Evolutionary conservation across 2,888 invertebrate genomes (phyloP), one percentile per base, ranked within the genome.

Genomic region (Rhagium mordax): DNA sequence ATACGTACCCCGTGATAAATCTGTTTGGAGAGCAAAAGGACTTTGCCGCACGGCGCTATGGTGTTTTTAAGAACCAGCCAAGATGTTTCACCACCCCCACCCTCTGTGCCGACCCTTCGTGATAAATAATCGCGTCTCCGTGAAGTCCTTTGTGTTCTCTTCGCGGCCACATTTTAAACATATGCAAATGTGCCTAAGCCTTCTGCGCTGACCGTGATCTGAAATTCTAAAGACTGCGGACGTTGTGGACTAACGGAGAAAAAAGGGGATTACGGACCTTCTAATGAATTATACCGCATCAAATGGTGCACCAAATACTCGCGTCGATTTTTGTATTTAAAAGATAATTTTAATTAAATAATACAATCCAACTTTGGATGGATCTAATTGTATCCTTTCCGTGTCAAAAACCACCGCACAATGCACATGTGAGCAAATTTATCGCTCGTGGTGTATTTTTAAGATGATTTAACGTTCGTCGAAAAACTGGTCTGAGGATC

Each of bases 81-180:
- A 84, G 84, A 84, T 84, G 85, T 85, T 84, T 83, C 84, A 74
- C 81, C 83, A 80, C 82, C 80, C 81, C 79, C 82, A 68, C 78
- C 76, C 77, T 70, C 74, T 60, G 72, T 48, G 64, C 67, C 73
- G 33, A 20, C 70, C 78, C 77, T 80, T 80, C 81, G 84, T 83
- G 86, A 88, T 88, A 87, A 87, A 87, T 87, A 87, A 87, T 88
- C 85, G 86, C 83, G 81, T 78, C 82, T 85, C 84, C 87, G 86
- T 87, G 87, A 83, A 82, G 82, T 85, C 85, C 85, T 87, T 87
- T 87, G 86, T 87, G 86, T 82, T 82, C 84, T 78, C 81, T 82
- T 83, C 84, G 85, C 84, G 86, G 85, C 85, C 87, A 87, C 87
- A 86, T 87, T 86, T 87, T 86, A 86, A 87, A 86, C 86, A 83